Evolutionary conservation across 2,797 vertebrate species (phyloP), one percentile per base, ranked within the genome.

Genomic region (Florisuga fusca): DNA sequence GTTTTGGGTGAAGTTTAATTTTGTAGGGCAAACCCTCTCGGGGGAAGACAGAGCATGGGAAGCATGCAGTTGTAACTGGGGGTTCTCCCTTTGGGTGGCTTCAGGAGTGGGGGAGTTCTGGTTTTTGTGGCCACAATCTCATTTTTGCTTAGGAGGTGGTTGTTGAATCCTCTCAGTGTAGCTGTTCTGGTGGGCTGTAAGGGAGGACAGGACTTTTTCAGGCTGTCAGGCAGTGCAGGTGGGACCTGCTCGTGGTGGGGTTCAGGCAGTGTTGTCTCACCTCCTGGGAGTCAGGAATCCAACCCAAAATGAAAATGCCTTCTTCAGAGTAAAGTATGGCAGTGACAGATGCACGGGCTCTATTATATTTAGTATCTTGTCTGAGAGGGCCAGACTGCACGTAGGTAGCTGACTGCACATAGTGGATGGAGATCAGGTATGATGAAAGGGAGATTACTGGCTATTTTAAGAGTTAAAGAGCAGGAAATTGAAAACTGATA

Each of bases 21-120:
- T 21, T 48, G 38, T 27, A 71, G 53, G 63, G n/a, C 8, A 55
- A 22, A 67, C 5, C 21, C 29, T 26, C 50, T 4, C 10, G 1
- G 26, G 11, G 15, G 20, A 20, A 76, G 22, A 8, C 1, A 12
- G 51, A 45, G 54, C 0, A 4, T 21, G 34, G 20, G 41, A 21
- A 57, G 46, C 10, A 2, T 15, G 15, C 8, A 23, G 36, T 36
- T 0, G 0, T 6, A 21, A 20, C 7, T 54, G 2, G 1, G 3
- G 80, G 12, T 29, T 36, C 72, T 55, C 48, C 2, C 63, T 23
- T 41, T 41, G 6, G 45, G 8, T 14, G 53, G 63, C 68, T 69
- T 36, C 36, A 26, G 17, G 51, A 68, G 61, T 3, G 68, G 64
- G 43, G 10, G 61, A 77, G 26, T 10, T 57, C 33, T 3, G 61